phyloP scores from a whole-genome alignment of 2,113 vertebrate genomes.

The Crotophaga sulcirostris region DNA sequence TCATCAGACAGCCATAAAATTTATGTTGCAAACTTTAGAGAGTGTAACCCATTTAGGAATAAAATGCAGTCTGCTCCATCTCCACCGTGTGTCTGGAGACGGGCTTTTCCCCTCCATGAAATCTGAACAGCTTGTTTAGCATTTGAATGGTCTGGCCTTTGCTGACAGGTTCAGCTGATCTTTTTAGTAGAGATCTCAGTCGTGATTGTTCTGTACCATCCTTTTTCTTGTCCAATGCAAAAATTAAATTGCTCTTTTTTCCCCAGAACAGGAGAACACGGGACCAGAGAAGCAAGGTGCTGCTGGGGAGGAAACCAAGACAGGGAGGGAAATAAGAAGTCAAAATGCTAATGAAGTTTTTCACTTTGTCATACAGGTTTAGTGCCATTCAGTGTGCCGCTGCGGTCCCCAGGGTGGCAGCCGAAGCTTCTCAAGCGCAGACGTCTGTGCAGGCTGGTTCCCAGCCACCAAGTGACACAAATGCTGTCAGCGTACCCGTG shows the following conservation, averaged over 20 bases:
- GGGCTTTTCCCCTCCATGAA: background rate
- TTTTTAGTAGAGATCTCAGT: background rate
- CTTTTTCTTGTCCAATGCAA: background rate
- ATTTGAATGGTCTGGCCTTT: background rate
- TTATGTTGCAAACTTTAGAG: background rate
- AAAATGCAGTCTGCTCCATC: background rate
- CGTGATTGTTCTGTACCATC: background rate
- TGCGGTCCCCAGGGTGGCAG: conserved; percentile 74
- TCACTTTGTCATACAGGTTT: conserved; percentile 71
- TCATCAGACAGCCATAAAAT: background rate
- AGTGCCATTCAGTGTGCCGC: conserved; percentile 86
- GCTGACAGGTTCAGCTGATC: background rate
- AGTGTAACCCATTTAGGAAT: background rate
- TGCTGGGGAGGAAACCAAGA: background rate
- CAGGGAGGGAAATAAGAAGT: background rate
- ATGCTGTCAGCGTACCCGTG: background rate
- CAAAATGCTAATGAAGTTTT: background rate
- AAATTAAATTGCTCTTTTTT: background rate
- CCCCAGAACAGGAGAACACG: background rate
- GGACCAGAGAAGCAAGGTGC: background rate
- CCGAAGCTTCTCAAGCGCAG: conserved; percentile 63
- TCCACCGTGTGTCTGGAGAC: background rate
- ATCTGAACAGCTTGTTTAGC: background rate
- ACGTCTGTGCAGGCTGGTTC: background rate
- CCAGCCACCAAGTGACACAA: background rate